Percentiles rank a stretch among this genome's conserved stretches.
Evolutionary conservation across 2,113 vertebrate genomes (phyloP).

Genomic region (Eolophus roseicapilla): DNA sequence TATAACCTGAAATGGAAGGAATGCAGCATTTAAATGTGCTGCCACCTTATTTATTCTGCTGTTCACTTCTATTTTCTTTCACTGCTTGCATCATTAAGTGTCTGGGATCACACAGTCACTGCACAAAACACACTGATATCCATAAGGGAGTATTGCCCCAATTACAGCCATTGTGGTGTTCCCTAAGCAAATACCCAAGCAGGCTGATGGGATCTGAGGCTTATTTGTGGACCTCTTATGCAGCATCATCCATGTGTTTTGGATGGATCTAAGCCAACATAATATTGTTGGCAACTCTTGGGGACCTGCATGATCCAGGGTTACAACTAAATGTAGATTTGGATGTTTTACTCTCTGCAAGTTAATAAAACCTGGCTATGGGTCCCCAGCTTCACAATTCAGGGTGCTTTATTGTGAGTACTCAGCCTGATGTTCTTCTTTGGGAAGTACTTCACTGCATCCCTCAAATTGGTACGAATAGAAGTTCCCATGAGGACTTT

Average conservation of each 20-base stretch:
- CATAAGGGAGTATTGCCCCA: background rate
- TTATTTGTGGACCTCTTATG: background rate
- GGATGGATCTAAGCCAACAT: background rate
- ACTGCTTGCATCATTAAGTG: background rate
- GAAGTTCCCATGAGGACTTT: background rate
- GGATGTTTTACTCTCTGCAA: background rate
- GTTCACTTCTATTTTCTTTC: background rate
- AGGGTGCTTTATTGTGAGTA: background rate
- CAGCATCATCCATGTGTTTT: background rate
- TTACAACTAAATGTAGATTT: background rate
- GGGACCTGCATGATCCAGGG: background rate
- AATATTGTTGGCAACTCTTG: background rate
- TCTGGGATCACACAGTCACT: accelerated
- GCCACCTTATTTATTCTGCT: background rate
- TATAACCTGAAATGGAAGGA: background rate
- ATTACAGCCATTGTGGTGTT: background rate
- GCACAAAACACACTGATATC: background rate
- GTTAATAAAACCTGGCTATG: background rate
- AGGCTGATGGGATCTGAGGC: background rate
- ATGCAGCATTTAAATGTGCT: background rate
- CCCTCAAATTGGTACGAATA: background rate
- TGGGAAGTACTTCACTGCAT: background rate
- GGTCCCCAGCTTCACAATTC: background rate
- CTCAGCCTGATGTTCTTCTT: background rate
- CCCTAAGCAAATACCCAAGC: background rate